phyloP scores from a whole-genome alignment of 2,797 vertebrate species.

The Erethizon dorsatum region DNA sequence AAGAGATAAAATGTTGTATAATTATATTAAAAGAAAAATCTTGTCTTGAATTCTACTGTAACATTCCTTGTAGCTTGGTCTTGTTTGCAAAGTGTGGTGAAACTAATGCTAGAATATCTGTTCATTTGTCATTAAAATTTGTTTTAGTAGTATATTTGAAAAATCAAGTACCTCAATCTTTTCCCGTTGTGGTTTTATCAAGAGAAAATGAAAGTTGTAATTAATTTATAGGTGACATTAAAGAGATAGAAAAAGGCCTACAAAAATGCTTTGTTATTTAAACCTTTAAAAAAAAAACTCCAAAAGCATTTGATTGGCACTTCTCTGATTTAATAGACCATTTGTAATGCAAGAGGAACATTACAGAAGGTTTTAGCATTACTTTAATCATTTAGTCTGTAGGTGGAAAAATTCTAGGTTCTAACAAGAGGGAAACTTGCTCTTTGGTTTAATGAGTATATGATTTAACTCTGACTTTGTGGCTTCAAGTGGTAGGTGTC shows the following conservation, averaged over 20 bases:
- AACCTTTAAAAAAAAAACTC: constrained; percentile 88
- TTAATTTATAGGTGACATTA: constrained; percentile 89
- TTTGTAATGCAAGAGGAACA: constrained; percentile 89
- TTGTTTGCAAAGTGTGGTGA: constrained; percentile 83
- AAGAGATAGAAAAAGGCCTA: constrained; percentile 83
- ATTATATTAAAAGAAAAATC: constrained; percentile 66
- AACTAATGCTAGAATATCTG: constrained; percentile 82
- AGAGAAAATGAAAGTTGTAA: constrained; percentile 87
- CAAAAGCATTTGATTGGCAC: constrained; percentile 90
- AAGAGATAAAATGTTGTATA: constrained; percentile 76
- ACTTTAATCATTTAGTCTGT: constrained; percentile 89
- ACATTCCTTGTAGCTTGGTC: constrained; percentile 84
- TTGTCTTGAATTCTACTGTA: constrained; percentile 87
- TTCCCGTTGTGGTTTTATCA: constrained; percentile 84
- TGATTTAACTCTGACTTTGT: constrained; percentile 80
- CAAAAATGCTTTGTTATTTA: constrained; percentile 90
- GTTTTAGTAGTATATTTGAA: constrained; percentile 80
- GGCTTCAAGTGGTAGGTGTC: constrained; percentile 69
- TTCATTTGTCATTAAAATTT: constrained; percentile 83
- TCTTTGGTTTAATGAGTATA: constrained; percentile 72
- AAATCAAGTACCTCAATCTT: constrained; percentile 85
- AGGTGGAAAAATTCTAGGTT: constrained; percentile 87
- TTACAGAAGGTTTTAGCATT: constrained; percentile 89
- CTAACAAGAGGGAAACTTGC: constrained; percentile 83
- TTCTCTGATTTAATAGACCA: constrained; percentile 90